phyloP scores from a whole-genome alignment of 1,140 invertebrate genomes.

The Stegodyphus mimosarum region DNA sequence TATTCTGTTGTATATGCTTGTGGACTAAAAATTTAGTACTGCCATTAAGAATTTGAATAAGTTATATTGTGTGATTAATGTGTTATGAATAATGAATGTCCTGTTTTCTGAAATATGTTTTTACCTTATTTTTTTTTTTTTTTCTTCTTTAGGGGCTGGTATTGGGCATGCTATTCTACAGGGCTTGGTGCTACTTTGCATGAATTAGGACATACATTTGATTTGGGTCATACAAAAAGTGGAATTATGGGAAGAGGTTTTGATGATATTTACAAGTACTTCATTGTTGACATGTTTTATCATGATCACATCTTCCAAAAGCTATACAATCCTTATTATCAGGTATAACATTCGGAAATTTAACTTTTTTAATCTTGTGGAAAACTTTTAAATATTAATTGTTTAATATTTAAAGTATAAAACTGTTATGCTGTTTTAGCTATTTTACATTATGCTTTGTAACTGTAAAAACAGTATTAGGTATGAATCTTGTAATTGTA shows the following conservation, averaged over 20 bases:
- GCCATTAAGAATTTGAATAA: no score
- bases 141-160: constrained; percentile 75
- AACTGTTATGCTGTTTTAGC: no score
- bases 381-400: no score
- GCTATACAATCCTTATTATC: constrained; percentile 31
- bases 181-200: constrained; percentile 93
- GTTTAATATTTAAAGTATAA: no score
- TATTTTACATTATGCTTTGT: no score
- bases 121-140: background rate
- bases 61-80: no score
- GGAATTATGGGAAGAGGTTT: constrained; percentile 96
- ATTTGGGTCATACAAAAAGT: constrained; percentile 88
- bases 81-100: background rate
- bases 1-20: no score
- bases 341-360: no score
- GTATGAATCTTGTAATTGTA: no score
- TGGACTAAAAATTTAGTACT: no score
- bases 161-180: constrained; percentile 90
- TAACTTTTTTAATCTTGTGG: no score
- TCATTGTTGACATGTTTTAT: constrained; percentile 62
- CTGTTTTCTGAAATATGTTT: background rate
- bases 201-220: constrained; percentile 94
- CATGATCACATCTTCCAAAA: constrained; percentile 35
- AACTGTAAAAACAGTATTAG: no score
- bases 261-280: constrained; percentile 74